Conservation (phyloP, 1,140 invertebrate species). For the Drosophila pallidifrons region DNA sequence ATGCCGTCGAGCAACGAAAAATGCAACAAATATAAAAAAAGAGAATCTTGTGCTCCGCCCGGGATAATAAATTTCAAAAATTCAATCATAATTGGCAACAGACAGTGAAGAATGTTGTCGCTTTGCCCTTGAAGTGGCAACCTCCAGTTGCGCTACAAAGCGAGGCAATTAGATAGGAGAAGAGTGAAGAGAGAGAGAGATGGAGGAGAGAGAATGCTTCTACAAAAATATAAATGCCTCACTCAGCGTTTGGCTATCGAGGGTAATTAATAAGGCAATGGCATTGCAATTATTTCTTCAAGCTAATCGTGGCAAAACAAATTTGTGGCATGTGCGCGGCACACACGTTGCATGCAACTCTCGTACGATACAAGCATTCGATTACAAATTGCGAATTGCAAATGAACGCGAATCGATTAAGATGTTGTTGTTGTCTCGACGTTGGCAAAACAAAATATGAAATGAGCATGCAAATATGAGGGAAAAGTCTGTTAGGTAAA, state of each 20-base stretch:
- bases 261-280: slow-evolving; percentile 79
- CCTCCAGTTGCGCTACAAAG: not conserved
- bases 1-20: slow-evolving; percentile 36
- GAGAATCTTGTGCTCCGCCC: slow-evolving; percentile 17
- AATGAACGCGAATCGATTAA: slow-evolving; percentile 83
- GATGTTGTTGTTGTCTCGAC: slow-evolving; percentile 47
- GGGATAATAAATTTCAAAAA: slow-evolving; percentile 51
- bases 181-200: not conserved
- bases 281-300: slow-evolving; percentile 58
- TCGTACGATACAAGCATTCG: slow-evolving; percentile 45
- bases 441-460: slow-evolving; percentile 62
- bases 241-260: slow-evolving; percentile 65
- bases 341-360: slow-evolving; percentile 61
- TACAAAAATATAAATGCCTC: slow-evolving; percentile 55
- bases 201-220: not conserved
- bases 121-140: slow-evolving; percentile 39
- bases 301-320: slow-evolving; percentile 82
- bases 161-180: not conserved
- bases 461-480: slow-evolving; percentile 78
- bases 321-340: slow-evolving; percentile 70
- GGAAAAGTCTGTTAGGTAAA: not conserved
- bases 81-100: slow-evolving; percentile 64
- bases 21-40: slow-evolving; percentile 7
- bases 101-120: slow-evolving; percentile 45
- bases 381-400: slow-evolving; percentile 75